Percentiles rank a stretch among this genome's conserved stretches.
phyloP scores from a whole-genome alignment of 2,888 invertebrate genomes.

The Seladonia tumulorum region DNA sequence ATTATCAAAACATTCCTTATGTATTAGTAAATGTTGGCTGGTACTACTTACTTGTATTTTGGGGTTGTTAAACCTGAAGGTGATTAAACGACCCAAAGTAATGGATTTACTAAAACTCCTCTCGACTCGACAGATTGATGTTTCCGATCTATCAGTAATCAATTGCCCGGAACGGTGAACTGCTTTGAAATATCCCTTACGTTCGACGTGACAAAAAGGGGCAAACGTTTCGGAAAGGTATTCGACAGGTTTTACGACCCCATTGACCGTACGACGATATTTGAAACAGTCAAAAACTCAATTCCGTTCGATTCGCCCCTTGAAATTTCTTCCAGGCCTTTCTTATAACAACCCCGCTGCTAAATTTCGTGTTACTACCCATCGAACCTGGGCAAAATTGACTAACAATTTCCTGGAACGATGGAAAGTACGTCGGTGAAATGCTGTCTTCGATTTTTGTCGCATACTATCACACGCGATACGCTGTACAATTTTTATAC shows the following conservation, averaged over 20 bases:
- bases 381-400: conserved; percentile 12
- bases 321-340: not conserved
- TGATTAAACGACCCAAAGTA: not conserved
- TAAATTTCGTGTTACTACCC: conserved; percentile 2
- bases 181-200: not conserved
- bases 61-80: not conserved
- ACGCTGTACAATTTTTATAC: not conserved
- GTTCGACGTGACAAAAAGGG: not conserved
- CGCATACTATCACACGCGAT: not conserved
- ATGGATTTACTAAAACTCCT: not conserved
- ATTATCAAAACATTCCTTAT: too few relatives aligned
- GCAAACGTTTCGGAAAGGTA: conserved; percentile 10
- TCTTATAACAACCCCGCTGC: not conserved
- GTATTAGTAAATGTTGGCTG: too few relatives aligned
- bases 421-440: not conserved
- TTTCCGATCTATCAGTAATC: not conserved
- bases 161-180: not conserved
- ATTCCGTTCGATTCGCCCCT: not conserved
- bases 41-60: not conserved
- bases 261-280: not conserved
- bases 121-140: not conserved
- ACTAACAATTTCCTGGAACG: conserved; percentile 5
- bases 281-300: conserved; percentile 15
- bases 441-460: not conserved
- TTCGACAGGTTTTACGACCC: conserved; percentile 9